Base-by-base conservation (phyloP, 2,888 invertebrate genomes). In the Bibio marci region DNA sequence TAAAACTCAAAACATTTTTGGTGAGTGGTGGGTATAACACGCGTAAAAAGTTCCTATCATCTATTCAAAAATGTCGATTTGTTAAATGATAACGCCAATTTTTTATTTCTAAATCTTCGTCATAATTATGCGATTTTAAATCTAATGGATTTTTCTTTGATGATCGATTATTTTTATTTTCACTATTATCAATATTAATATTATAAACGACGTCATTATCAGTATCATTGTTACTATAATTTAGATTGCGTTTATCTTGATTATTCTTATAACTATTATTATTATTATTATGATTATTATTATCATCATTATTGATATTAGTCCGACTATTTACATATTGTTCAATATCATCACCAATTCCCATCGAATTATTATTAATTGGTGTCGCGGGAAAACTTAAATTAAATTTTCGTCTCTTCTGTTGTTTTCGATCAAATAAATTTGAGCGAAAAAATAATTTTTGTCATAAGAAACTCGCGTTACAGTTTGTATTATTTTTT, bases 1-100 rank as follows among this genome's bases (percentile, higher is more conserved):
- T n/a, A n/a, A n/a, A n/a, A n/a, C n/a, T n/a, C n/a, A n/a, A n/a
- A n/a, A n/a, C n/a, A n/a, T n/a, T n/a, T n/a, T n/a, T n/a, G n/a
- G n/a, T n/a, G n/a, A n/a, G n/a, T n/a, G n/a, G n/a, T n/a, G n/a
- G n/a, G n/a, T n/a, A n/a, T n/a, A n/a, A n/a, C n/a, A n/a, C n/a
- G n/a, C n/a, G n/a, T n/a, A n/a, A n/a, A n/a, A n/a, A n/a, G n/a
- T n/a, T n/a, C n/a, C n/a, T n/a, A n/a, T n/a, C n/a, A n/a, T n/a
- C n/a, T n/a, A n/a, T n/a, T 22, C 8, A 22, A 22, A 62, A 52
- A 46, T 58, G 57, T 47, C 61, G 57, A 53, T 58, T 59, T 43
- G 62, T 62, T 42, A 62, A 49, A 47, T 62, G 62, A 50, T 62
- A 62, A 47, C 58, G 55, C 62, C 62, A 62, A 52, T 62, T 60